These are phyloP conservation scores for Darevskia mixta DNA, from an alignment of 2,797 vertebrate genomes.

Conservation along the genomic window DNA sequence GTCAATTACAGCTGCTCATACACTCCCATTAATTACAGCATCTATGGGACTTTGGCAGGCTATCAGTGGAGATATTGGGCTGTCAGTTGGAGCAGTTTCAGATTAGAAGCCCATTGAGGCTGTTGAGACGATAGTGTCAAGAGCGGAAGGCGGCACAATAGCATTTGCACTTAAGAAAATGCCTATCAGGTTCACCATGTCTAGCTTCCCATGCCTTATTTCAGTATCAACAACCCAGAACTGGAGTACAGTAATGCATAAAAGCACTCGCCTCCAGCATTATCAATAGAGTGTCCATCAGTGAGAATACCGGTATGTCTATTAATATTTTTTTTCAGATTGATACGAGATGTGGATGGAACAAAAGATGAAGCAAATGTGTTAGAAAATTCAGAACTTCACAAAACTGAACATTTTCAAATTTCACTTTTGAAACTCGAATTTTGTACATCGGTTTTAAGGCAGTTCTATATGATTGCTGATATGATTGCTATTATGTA, in stretches of 20 bases:
- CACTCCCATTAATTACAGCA: constrained; percentile 58
- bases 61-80: constrained; percentile 56
- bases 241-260: neutral
- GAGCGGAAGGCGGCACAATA: neutral
- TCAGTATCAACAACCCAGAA: constrained; percentile 12
- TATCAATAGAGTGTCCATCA: neutral
- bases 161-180: constrained; percentile 19
- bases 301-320: too few relatives aligned
- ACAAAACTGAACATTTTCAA: neutral
- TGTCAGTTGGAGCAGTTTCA: constrained; percentile 36
- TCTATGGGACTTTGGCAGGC: constrained; percentile 47
- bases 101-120: constrained; percentile 59
- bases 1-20: constrained; percentile 57
- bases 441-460: too few relatives aligned
- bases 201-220: constrained; percentile 32
- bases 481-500: neutral
- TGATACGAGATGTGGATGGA: neutral
- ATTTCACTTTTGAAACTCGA: neutral
- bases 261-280: neutral
- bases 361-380: neutral
- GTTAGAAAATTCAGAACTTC: neutral
- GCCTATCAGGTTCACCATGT: constrained; percentile 25
- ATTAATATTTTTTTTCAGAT: too few relatives aligned
- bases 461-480: neutral
- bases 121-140: constrained; percentile 6